Conservation (phyloP, 92 coral and sea anemone species). For the Actinernus sp. region DNA sequence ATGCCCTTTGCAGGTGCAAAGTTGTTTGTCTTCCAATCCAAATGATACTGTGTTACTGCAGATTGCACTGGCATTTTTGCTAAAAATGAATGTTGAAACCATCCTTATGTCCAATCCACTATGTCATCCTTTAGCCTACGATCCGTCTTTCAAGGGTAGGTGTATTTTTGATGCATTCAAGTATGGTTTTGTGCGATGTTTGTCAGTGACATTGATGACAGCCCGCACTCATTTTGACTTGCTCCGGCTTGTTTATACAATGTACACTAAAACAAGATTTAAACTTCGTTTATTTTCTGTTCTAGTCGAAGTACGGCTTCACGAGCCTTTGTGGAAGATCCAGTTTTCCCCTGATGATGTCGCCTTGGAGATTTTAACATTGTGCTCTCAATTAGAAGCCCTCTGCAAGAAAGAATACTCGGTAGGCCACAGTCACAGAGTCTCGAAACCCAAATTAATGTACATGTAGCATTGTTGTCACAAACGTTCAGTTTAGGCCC, state of each 20-base stretch:
- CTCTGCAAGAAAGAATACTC: constrained; percentile 88
- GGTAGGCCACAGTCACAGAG: constrained; percentile 26
- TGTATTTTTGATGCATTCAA: no score
- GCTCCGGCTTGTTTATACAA: no score
- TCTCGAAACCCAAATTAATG: background rate
- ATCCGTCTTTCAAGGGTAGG: constrained; percentile 95
- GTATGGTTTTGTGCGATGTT: background rate
- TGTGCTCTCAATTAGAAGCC: constrained; percentile 95
- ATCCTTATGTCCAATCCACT: constrained; percentile 60
- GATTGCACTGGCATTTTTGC: background rate
- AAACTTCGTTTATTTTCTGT: background rate
- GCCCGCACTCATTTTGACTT: background rate
- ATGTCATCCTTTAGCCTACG: constrained; percentile 83
- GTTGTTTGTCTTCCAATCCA: no score
- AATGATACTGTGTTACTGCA: constrained; percentile 2
- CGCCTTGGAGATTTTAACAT: constrained; percentile 86
- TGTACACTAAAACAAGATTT: no score
- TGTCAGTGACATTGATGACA: background rate
- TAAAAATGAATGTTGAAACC: constrained; percentile 66
- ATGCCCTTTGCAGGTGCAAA: constrained; percentile 16
- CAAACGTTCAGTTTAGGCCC: no score
- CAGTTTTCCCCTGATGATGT: constrained; percentile 95
- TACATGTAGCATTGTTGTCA: background rate
- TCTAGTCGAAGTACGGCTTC: constrained; percentile 91
- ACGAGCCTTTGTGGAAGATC: constrained; percentile 96